A percentile compares a stretch with the other conserved stretches of the same genome.
These are phyloP conservation scores for Anas capensis DNA, from an alignment of 2,797 vertebrate genomes.

Conservation along the genomic window DNA sequence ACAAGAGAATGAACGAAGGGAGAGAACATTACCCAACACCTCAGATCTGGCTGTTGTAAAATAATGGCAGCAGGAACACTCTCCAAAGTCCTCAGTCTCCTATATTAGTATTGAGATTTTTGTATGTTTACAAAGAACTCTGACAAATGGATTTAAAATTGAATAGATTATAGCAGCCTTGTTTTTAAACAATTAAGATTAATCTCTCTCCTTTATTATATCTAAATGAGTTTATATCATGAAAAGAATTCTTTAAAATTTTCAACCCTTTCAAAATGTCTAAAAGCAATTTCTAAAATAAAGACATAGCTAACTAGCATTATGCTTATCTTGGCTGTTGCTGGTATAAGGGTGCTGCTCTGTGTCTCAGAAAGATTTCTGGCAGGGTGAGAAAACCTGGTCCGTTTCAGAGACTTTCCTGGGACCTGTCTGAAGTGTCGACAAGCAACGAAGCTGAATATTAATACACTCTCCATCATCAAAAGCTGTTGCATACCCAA, in stretches of 20 bases:
- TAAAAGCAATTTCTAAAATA: slow-evolving; percentile 59
- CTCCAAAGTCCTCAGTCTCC: neutral
- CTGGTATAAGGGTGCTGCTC: slow-evolving; percentile 59
- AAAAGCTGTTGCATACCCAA: slow-evolving; percentile 84
- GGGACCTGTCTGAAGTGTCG: slow-evolving; percentile 80
- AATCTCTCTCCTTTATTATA: slow-evolving; percentile 5
- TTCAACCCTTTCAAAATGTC: slow-evolving; percentile 15
- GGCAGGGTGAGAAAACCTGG: slow-evolving; percentile 78
- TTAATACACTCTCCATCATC: slow-evolving; percentile 83
- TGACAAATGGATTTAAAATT: neutral
- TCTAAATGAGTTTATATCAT: slow-evolving; percentile 24
- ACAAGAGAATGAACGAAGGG: neutral
- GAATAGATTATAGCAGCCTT: neutral
- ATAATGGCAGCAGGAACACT: neutral
- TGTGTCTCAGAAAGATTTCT: slow-evolving; percentile 76
- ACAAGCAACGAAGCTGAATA: slow-evolving; percentile 82
- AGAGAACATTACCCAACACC: neutral
- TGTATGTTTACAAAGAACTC: neutral
- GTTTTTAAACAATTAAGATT: slow-evolving; percentile 29
- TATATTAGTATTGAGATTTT: neutral
- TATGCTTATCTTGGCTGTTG: slow-evolving; percentile 69
- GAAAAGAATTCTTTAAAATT: slow-evolving; percentile 49
- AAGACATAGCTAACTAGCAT: slow-evolving; percentile 47
- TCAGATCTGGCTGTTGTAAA: neutral
- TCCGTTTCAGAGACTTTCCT: slow-evolving; percentile 79